Conservation (phyloP, 2,797 vertebrate species). For the Phoxinus dragarum region DNA sequence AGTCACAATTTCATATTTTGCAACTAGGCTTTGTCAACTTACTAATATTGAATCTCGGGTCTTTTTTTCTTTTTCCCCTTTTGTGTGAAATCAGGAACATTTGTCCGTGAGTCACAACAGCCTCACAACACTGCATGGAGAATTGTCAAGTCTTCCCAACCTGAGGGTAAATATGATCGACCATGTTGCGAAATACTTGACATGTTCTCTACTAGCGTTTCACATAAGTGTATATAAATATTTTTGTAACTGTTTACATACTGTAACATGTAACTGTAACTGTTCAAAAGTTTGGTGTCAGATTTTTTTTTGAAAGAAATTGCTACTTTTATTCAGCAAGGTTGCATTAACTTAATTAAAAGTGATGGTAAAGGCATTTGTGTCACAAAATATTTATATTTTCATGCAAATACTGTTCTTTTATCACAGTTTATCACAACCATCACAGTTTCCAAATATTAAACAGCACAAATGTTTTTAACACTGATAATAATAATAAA, state of each 20-base stretch:
- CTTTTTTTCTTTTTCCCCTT: background rate
- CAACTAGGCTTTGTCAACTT: background rate
- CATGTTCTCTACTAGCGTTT: background rate
- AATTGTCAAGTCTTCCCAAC: conserved; percentile 92
- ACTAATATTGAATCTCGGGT: background rate
- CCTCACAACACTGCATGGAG: conserved; percentile 94
- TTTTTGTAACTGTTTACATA: background rate
- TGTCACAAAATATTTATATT: background rate
- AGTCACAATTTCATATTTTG: conserved; percentile 5
- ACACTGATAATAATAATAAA: background rate
- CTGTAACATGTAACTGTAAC: too few species aligned
- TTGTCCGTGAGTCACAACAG: conserved; percentile 98
- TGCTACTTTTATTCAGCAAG: background rate
- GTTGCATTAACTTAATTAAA: background rate
- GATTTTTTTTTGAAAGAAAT: background rate
- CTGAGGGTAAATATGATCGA: conserved; percentile 83
- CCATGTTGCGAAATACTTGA: background rate
- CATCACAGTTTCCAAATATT: background rate
- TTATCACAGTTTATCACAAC: background rate
- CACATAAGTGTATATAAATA: background rate
- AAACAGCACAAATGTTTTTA: background rate
- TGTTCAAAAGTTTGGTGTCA: background rate
- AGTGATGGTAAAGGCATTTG: background rate
- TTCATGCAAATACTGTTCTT: background rate
- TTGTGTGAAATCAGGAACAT: conserved; percentile 84